Evolutionary conservation across 1,140 invertebrate genomes (phyloP), one percentile per base, ranked within the genome.

Genomic region (Lanistes nyassanus): DNA sequence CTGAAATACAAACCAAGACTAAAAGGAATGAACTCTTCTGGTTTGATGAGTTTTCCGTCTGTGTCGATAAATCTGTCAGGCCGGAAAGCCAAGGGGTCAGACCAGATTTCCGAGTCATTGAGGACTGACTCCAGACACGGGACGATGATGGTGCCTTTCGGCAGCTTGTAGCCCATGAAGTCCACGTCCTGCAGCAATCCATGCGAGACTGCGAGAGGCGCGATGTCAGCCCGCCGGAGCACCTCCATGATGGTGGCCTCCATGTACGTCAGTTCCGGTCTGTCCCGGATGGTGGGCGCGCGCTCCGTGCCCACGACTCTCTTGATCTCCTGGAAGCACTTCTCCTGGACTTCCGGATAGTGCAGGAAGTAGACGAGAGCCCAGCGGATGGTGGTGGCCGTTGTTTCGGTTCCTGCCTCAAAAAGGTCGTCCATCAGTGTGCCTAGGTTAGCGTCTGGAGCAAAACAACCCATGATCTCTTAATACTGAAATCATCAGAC

Each of bases 391-490:
- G 96, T 95, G 0, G 94, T 93, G 47, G 95, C 89, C 0, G 95
- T 94, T 0, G 96, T 98, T 84, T 98, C 97, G n/a, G 95, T 92
- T 0, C 95, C 95, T 37, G 96, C 96, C 0, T 96, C 94, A 83
- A 96, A 96, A 73, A 98, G 90, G 89, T 98, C 96, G 31, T 76
- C 58, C 26, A 88, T 83, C 2, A 79, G 29, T 36, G 65, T 66
- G 4, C 31, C 51, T 51, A 84, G 29, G 21, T 82, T 66, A 7
- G 53, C 31, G 47, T 36, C 76, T 76, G 70, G 31, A 64, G 42
- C 34, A n/a, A 13, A 31, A 34, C 5, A 36, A 5, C n/a, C n/a
- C n/a, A n/a, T n/a, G n/a, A n/a, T n/a, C n/a, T n/a, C n/a, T n/a
- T n/a, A 23, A 66, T 37, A 16, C 51, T 13, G 60, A 64, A n/a